A percentile compares a stretch with the other conserved stretches of the same genome.
Evolutionary conservation across 2,888 invertebrate species (phyloP).

Genomic region (Yponomeuta sedellus): DNA sequence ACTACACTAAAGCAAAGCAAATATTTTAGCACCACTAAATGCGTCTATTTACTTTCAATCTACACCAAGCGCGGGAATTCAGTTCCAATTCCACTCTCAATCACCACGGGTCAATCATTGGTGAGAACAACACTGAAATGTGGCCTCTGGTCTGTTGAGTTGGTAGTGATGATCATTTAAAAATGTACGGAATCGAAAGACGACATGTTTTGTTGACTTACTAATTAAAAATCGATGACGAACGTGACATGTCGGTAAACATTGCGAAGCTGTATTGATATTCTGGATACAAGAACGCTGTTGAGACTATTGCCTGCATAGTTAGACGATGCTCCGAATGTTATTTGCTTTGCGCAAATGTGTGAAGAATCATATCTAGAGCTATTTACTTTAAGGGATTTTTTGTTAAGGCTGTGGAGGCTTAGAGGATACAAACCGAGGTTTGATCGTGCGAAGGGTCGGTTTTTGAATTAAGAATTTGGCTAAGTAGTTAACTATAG

Average conservation of each 20-base stretch:
- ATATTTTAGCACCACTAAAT: neutral
- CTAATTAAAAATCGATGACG: neutral
- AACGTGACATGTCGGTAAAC: constrained; percentile 6
- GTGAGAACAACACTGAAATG: neutral
- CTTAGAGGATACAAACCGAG: too few relatives aligned
- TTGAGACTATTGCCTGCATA: neutral
- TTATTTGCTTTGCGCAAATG: neutral
- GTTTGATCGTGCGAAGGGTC: too few relatives aligned
- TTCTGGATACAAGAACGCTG: too few relatives aligned
- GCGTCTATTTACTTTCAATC: neutral
- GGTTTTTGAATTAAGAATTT: too few relatives aligned
- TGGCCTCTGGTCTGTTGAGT: neutral
- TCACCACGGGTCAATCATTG: neutral
- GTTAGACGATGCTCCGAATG: neutral
- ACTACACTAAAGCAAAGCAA: neutral
- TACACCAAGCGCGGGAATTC: neutral
- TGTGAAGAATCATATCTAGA: neutral
- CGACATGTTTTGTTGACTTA: constrained; percentile 7
- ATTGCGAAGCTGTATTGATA: neutral
- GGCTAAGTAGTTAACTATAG: too few relatives aligned
- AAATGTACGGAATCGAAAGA: neutral
- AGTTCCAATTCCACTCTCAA: neutral
- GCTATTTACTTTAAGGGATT: too few relatives aligned
- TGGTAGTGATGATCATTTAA: neutral
- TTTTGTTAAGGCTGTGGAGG: too few relatives aligned